Evolutionary conservation across 2,888 invertebrate genomes (phyloP).

Genomic region (Lasiommata megera): DNA sequence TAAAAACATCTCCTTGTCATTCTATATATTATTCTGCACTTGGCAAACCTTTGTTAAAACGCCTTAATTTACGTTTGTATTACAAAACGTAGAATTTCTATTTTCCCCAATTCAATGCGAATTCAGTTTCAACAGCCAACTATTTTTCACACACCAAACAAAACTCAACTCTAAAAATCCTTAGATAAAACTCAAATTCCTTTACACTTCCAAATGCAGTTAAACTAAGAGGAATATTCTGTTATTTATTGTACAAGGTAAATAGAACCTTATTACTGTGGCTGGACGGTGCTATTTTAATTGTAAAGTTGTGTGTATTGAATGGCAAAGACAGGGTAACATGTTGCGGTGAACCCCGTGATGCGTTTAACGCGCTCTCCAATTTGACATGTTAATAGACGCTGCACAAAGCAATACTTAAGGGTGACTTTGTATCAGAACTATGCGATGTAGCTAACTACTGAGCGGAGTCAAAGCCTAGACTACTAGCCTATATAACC

Average conservation of each 20-base stretch:
- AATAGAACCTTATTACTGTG: background rate
- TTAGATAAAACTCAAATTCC: background rate
- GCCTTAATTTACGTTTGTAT: background rate
- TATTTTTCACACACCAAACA: background rate
- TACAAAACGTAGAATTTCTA: conserved; percentile 6
- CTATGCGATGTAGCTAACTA: background rate
- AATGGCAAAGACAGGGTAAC: conserved; percentile 6
- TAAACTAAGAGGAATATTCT: background rate
- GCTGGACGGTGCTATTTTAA: background rate
- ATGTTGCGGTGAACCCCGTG: background rate
- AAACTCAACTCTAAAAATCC: background rate
- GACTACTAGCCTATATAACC: too few relatives aligned
- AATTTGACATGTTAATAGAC: conserved; percentile 4
- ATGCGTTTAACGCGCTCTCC: background rate
- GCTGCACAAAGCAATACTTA: background rate
- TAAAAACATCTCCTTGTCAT: too few relatives aligned
- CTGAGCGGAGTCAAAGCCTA: too few relatives aligned
- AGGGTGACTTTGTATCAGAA: background rate
- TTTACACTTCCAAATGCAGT: background rate
- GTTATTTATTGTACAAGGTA: background rate
- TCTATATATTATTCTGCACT: background rate
- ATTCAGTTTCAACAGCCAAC: conserved; percentile 1
- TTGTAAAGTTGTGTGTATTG: background rate
- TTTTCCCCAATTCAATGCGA: conserved; percentile 7
- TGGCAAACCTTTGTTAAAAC: background rate